Percentiles rank a stretch among this genome's conserved stretches.
phyloP scores from a whole-genome alignment of 2,113 vertebrate genomes.

The Aptenodytes patagonicus region DNA sequence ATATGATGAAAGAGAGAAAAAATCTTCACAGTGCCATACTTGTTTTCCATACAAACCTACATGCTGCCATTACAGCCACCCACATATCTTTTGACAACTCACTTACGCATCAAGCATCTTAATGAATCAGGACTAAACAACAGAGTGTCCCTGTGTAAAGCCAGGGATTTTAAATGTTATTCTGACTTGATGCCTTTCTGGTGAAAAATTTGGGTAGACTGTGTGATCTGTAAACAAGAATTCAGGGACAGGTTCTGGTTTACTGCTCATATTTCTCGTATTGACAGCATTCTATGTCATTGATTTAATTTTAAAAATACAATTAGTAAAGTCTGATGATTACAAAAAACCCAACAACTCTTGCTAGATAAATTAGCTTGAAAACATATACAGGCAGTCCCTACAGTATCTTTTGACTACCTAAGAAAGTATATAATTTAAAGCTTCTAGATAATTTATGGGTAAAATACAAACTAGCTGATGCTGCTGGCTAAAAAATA shows the following conservation, averaged over 20 bases:
- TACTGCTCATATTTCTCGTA: background rate
- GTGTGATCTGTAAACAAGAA: background rate
- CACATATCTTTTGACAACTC: slow-evolving; percentile 76
- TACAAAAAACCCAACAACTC: slow-evolving; percentile 10
- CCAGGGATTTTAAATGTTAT: slow-evolving; percentile 61
- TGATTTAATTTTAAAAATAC: slow-evolving; percentile 12
- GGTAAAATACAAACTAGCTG: slow-evolving; percentile 65
- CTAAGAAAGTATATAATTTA: slow-evolving; percentile 69
- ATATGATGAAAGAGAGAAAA: slow-evolving; percentile 69
- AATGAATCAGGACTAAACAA: slow-evolving; percentile 75
- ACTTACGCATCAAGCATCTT: slow-evolving; percentile 66
- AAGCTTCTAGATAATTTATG: slow-evolving; percentile 68
- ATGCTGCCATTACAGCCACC: slow-evolving; percentile 80
- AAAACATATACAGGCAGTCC: slow-evolving; percentile 30
- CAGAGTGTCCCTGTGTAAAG: slow-evolving; percentile 50
- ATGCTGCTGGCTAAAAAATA: slow-evolving; percentile 63
- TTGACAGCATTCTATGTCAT: background rate
- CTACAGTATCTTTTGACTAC: slow-evolving; percentile 49
- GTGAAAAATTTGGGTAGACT: slow-evolving; percentile 45
- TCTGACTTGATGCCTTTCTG: slow-evolving; percentile 31
- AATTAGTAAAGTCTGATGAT: background rate
- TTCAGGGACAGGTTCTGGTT: background rate
- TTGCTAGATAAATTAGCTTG: slow-evolving; percentile 54
- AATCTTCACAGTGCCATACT: slow-evolving; percentile 80
- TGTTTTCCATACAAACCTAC: slow-evolving; percentile 84